Evolutionary conservation across 2,113 vertebrate species (phyloP), one percentile per base, ranked within the genome.

Genomic region (Rhizomys pruinosus): DNA sequence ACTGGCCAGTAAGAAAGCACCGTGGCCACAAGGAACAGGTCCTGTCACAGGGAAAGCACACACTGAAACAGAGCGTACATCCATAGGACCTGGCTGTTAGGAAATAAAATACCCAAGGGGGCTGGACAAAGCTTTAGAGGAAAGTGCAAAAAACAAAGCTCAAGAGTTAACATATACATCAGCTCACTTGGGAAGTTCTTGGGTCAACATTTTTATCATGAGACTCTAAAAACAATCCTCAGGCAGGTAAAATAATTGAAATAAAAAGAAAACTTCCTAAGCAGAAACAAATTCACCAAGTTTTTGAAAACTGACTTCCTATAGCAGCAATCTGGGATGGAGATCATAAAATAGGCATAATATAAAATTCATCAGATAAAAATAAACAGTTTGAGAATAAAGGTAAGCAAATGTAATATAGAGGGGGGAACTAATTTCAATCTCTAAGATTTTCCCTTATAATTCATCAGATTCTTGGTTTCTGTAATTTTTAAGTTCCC

Each of bases 351-450:
- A 76, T 89, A 78, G 79, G 4, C 32, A 13, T 82, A 76, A 66
- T 80, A n/a, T 34, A 71, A 85, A 72, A 63, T 59, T 68, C 69
- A 27, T 69, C n/a, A 74, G 17, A 87, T 84, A 5, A 91, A 89
- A 89, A 81, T 79, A 27, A 88, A 72, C 47, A 74, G 57, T 37
- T 66, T 57, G 63, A 89, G 4, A 85, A 73, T 68, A 87, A 94
- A n/a, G 27, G 12, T 34, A 37, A 71, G 29, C 4, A 89, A 80
- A 74, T 20, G 47, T 47, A 52, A 52, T 7, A 69, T 3, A 34
- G 16, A 64, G 22, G 61, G 39, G 13, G 44, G 69, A 78, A 19
- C 66, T 32, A 63, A 39, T 87, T 82, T 47, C 34, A 47, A 66
- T 17, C 37, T 42, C 9, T 10, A 73, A 8, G 29, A 22, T 81